Conservation (phyloP, 2,113 vertebrate species). For the Tyrannus savana region DNA sequence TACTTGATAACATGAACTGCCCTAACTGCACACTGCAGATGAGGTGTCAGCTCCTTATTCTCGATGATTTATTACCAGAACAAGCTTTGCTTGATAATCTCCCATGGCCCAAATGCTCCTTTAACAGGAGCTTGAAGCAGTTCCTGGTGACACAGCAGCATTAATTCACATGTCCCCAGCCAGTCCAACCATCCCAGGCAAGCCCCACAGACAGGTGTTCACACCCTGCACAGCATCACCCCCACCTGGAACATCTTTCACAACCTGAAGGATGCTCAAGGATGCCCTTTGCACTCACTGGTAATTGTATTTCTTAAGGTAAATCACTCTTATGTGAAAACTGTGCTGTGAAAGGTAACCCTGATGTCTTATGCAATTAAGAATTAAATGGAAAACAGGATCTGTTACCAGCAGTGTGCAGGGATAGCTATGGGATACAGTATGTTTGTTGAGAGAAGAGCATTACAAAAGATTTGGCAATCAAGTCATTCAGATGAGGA, state of each 20-base stretch:
- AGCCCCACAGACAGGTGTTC: not conserved
- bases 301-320: not conserved
- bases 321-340: not conserved
- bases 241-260: not conserved
- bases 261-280: not conserved
- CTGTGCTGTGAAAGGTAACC: not conserved
- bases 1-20: not conserved
- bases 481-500: not conserved
- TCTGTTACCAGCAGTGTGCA: not conserved
- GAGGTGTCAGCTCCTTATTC: not conserved
- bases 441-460: not conserved
- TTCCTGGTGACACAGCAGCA: not conserved
- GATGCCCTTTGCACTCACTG: not conserved
- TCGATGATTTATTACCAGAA: not conserved
- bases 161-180: rapidly evolving
- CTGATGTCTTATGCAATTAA: not conserved
- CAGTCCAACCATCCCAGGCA: not conserved
- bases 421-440: not conserved
- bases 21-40: not conserved
- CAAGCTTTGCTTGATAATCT: not conserved
- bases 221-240: not conserved
- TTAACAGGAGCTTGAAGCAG: not conserved
- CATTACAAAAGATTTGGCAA: not conserved
- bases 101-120: not conserved
- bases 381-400: not conserved